Evolutionary conservation across 2,888 invertebrate genomes (phyloP), one percentile per base, ranked within the genome.

Genomic region (Odontomyia ornata): DNA sequence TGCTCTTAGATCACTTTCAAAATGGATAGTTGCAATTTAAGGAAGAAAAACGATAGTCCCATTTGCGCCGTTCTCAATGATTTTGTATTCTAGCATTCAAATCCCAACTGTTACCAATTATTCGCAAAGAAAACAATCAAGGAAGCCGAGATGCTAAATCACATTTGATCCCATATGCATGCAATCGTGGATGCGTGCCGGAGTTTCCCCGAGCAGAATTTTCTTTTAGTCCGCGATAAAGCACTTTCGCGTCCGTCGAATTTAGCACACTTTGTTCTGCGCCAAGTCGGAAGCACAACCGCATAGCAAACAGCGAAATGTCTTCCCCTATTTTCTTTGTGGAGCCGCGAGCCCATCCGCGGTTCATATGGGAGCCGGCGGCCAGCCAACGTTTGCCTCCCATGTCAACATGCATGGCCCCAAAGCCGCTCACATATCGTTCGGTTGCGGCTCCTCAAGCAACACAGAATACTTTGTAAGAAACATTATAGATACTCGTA

Each of bases 301-400:
- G 60, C 64, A 28, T n/a, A 30, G 30, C 64, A 64, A n/a, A n/a
- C n/a, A n/a, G n/a, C n/a, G n/a, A n/a, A n/a, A 28, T 64, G 27
- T 36, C 36, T 36, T 64, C 30, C 64, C 69, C 25, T 47, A 65
- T 46, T 69, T 65, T 43, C 25, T 69, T 47, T 47, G 47, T 23
- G 21, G 30, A 23, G 18, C 30, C 15, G 11, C 36, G 9, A 65
- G 30, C 9, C n/a, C 36, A 36, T 65, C 43, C 15, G 25, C 47
- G 25, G 25, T 5, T 15, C 69, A 69, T 69, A 25, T 46, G 47
- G 7, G 47, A 69, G 69, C 69, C 69, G 47, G 46, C 69, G 47
- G 46, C 69, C 25, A 47, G 23, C 52, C 15, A 52, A 15, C 52
- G 52, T 52, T 13, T 13, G 65, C 36, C 65, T 36, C 65, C 25